A percentile compares a stretch with the other conserved stretches of the same genome.
These are phyloP conservation scores for Meriones unguiculatus DNA, from an alignment of 2,113 vertebrate species.

Conservation along the genomic window DNA sequence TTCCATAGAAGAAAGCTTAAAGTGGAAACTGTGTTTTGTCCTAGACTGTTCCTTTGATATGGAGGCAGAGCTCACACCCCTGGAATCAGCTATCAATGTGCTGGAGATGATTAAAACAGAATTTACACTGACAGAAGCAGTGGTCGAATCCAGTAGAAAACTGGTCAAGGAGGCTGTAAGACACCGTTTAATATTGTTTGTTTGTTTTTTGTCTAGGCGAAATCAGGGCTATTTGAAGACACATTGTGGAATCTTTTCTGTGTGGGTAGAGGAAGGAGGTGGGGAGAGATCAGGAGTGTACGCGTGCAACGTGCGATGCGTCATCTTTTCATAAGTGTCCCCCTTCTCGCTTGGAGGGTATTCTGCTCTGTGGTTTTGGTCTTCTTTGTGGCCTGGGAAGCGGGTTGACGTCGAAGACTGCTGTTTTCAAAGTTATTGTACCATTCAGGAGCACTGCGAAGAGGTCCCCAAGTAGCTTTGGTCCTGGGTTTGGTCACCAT, in stretches of 20 bases:
- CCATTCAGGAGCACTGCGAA: not conserved
- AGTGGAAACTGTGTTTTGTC: constrained; percentile 73
- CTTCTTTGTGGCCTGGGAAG: not conserved
- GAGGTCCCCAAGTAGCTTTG: not conserved
- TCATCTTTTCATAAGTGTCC: not conserved
- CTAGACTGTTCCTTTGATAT: constrained; percentile 89
- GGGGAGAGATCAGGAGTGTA: not conserved
- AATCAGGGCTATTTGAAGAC: constrained; percentile 32
- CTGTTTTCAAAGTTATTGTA: constrained; percentile 1
- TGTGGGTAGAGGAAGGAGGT: not conserved
- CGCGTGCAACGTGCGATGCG: no score
- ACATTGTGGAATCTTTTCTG: constrained; percentile 15
- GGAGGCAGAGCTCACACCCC: constrained; percentile 87
- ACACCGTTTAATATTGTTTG: not conserved
- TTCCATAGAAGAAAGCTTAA: constrained; percentile 55
- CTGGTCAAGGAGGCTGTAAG: constrained; percentile 92
- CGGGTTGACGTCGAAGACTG: constrained; percentile 6
- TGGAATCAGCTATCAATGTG: constrained; percentile 91
- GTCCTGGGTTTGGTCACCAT: not conserved
- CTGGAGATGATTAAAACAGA: constrained; percentile 88
- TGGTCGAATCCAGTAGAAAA: constrained; percentile 87
- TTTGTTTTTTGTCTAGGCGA: constrained; percentile 51
- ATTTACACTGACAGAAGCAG: constrained; percentile 82
- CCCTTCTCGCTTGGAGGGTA: not conserved
- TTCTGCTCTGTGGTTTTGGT: constrained; percentile 44